Evolutionary conservation across 2,797 vertebrate genomes (phyloP).

Genomic region (Moxostoma hubbsi): DNA sequence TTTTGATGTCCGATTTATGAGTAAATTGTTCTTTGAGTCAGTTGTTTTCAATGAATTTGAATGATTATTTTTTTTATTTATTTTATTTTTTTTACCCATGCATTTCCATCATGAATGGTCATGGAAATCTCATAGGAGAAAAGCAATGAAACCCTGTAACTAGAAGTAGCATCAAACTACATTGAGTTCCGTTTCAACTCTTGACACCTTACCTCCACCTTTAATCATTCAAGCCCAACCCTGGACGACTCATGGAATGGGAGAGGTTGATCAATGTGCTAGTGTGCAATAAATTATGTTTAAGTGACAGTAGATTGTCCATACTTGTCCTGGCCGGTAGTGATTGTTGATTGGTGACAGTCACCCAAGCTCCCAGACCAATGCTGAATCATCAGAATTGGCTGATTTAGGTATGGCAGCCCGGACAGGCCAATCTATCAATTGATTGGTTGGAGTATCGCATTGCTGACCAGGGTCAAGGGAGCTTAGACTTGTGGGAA

Average conservation of each 20-base stretch:
- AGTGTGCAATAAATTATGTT: conserved; percentile 79
- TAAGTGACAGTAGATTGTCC: conserved; percentile 78
- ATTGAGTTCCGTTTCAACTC: not conserved
- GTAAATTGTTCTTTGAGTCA: too few species aligned
- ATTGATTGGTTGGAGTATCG: conserved; percentile 69
- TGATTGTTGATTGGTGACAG: conserved; percentile 80
- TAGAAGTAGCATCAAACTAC: too few species aligned
- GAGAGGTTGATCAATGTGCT: conserved; percentile 82
- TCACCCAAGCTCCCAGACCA: conserved; percentile 71
- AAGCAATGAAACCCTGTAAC: not conserved
- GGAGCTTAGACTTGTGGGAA: conserved; percentile 56
- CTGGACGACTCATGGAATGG: conserved; percentile 69
- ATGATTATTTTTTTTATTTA: too few species aligned
- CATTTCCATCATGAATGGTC: too few species aligned
- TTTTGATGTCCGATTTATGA: too few species aligned
- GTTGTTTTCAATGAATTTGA: too few species aligned
- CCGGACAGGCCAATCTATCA: conserved; percentile 76
- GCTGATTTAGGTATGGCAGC: conserved; percentile 73
- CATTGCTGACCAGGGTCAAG: conserved; percentile 72
- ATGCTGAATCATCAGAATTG: conserved; percentile 79
- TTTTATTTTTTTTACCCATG: too few species aligned
- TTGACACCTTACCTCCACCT: conserved; percentile 3
- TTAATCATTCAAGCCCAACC: conserved; percentile 60
- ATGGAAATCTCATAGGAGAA: too few species aligned
- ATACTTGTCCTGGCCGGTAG: conserved; percentile 74